Base-by-base conservation (phyloP, 1,140 invertebrate species). In the Parapsyche elsis region DNA sequence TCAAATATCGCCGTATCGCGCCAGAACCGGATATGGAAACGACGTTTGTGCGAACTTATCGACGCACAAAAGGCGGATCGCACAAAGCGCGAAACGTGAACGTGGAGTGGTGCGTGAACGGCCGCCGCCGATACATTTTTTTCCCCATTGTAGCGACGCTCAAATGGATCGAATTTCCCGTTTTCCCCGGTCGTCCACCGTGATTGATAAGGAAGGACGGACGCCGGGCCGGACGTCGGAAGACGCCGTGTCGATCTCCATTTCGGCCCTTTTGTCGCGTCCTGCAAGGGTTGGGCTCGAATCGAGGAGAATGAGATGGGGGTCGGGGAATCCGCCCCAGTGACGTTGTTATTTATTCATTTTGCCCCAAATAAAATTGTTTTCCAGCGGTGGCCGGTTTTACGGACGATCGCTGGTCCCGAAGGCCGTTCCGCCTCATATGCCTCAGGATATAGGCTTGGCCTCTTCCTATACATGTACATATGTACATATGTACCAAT, bases 91-190 rank as follows among this genome's bases (percentile, higher is more conserved):
- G 21, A 5, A 16, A 61, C 9, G n/a, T 16, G 53, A 19, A 12
- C 23, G 24, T 26, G 21, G 64, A 67, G 21, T 67, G 9, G 24
- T 24, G 64, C 64, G 64, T 67, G 24, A 67, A 67, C 64, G 64
- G 5, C 19, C 59, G 59, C 21, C 64, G 12, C 24, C 57, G 57
- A 14, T 14, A 53, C 49, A 19, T 10, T n/a, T 53, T 53, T 53
- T 16, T 53, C 16, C 49, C n/a, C 24, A 26, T 67, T 24, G 64
- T 67, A 16, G 10, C 64, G 21, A 9, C 10, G 64, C 9, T 67
- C 64, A 67, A 67, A 67, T 67, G 64, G 64, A 67, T 67, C 64
- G 64, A 67, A 67, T 67, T 67, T 67, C 64, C 64, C 64, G 49
- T 53, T 53, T 53, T n/a, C n/a, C 49, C 12, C 49, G 16, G 49